Evolutionary conservation across 2,797 vertebrate species (phyloP).

Genomic region (Pelobates cultripes): DNA sequence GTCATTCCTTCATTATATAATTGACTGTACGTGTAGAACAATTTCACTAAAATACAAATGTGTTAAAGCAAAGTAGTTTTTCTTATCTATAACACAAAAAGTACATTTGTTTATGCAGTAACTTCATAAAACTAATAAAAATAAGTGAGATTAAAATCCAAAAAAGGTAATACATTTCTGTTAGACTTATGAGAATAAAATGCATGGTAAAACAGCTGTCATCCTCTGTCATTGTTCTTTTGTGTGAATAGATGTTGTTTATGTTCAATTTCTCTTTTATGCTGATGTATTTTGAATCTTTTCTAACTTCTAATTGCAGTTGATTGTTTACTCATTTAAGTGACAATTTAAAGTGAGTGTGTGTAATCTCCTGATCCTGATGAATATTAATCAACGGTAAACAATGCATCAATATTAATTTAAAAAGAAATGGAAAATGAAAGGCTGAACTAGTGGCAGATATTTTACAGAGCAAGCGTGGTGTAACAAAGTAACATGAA

Average conservation of each 20-base stretch:
- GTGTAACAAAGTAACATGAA: constrained; percentile 27
- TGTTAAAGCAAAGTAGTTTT: too few species aligned
- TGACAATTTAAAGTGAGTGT: constrained; percentile 73
- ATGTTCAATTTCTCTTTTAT: constrained; percentile 11
- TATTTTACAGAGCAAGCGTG: constrained; percentile 38
- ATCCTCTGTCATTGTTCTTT: neutral
- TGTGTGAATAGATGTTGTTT: constrained; percentile 5
- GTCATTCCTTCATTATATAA: too few species aligned
- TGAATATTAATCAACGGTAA: constrained; percentile 76
- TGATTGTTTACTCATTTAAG: constrained; percentile 64
- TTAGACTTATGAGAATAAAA: neutral
- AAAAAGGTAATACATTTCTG: neutral
- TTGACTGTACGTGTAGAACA: too few species aligned
- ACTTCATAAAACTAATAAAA: too few species aligned
- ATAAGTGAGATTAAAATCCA: too few species aligned
- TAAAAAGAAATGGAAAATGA: constrained; percentile 62
- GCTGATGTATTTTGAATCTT: constrained; percentile 54
- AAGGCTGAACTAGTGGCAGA: constrained; percentile 56
- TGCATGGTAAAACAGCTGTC: neutral
- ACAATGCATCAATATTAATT: constrained; percentile 70
- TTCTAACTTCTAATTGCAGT: constrained; percentile 61
- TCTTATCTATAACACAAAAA: too few species aligned
- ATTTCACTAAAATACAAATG: too few species aligned
- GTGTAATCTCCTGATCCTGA: constrained; percentile 65
- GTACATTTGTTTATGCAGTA: too few species aligned